Evolutionary conservation across 2,113 vertebrate genomes (phyloP), one percentile per base, ranked within the genome.

Genomic region (Phoxinus phoxinus): DNA sequence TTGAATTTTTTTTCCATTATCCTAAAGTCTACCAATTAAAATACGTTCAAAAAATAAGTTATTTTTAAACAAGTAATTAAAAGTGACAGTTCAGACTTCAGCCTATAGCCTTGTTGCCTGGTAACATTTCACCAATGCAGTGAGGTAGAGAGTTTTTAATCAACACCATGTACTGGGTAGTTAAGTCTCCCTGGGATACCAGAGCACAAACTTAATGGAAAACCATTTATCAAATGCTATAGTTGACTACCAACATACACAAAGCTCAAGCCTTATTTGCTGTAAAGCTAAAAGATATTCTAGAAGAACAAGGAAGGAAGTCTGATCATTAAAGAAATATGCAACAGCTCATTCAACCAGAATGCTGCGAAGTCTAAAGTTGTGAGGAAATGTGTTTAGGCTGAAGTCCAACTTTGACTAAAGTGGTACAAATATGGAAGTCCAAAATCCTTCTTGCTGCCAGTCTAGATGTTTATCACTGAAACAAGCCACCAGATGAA

Each of bases 121-220:
- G 86, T 78, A 87, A 89, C 84, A 87, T 83, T 87, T 87, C 59
- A 80, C 80, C 71, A 81, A 87, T 37, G 65, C 80, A 84, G 48
- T 83, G 59, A 58, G 32, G 25, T 85, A 30, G 21, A 72, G 17
- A 85, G 84, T 67, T 58, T 88, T 88, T 86, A 83, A 86, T 84
- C 65, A 79, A n/a, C 15, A 76, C 65, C 35, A 32, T 80, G 53
- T 53, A 84, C 8, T 2, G 41, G 56, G 63, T 37, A 35, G 63
- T 79, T 37, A 63, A 84, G 65, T 84, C 78, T 79, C 84, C 88
- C 85, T 67, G 27, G 79, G 86, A 81, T 85, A 87, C 86, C 21
- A 9, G 23, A 81, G 69, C 35, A 41, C 76, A 87, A 89, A 86
- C 80, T 58, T 85, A 46, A 83, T 83, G 81, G 35, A 67, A 88